Evolutionary conservation across 2,797 vertebrate genomes (phyloP).

Genomic region (Schizopygopsis pylzovi): DNA sequence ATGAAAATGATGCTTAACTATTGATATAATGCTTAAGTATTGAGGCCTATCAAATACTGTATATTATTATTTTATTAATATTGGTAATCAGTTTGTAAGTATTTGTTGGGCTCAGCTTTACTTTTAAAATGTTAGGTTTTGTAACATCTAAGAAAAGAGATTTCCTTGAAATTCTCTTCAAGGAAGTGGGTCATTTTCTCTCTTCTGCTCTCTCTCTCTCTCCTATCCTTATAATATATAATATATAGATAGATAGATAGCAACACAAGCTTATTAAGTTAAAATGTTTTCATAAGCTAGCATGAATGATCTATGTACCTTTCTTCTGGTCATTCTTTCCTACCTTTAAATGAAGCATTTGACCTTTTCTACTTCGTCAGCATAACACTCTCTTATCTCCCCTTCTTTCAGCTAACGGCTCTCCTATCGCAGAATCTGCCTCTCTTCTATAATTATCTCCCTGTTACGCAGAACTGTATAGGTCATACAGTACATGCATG

Average conservation of each 20-base stretch:
- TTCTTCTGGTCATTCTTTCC: conserved; percentile 43
- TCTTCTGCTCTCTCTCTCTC: too few species aligned
- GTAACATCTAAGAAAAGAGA: neutral
- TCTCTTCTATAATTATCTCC: conserved; percentile 61
- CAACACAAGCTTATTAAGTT: neutral
- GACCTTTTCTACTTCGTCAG: conserved; percentile 71
- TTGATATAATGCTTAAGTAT: too few species aligned
- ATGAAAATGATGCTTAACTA: neutral
- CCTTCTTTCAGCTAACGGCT: conserved; percentile 63
- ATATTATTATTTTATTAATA: neutral
- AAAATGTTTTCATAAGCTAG: neutral
- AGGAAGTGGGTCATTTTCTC: neutral
- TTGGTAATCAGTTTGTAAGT: neutral
- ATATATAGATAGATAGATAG: too few species aligned
- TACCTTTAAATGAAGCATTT: conserved; percentile 66
- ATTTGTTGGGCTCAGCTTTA: neutral
- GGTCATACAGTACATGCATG: conserved; percentile 65
- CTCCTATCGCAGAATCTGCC: conserved; percentile 67
- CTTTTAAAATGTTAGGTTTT: neutral
- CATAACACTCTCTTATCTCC: conserved; percentile 63
- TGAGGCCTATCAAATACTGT: too few species aligned
- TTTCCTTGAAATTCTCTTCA: neutral
- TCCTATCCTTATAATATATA: too few species aligned
- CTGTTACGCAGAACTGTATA: conserved; percentile 52
- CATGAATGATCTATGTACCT: neutral